A percentile compares a stretch with the other conserved stretches of the same genome.
phyloP scores from a whole-genome alignment of 2,888 invertebrate species.

The Lithosia quadra region DNA sequence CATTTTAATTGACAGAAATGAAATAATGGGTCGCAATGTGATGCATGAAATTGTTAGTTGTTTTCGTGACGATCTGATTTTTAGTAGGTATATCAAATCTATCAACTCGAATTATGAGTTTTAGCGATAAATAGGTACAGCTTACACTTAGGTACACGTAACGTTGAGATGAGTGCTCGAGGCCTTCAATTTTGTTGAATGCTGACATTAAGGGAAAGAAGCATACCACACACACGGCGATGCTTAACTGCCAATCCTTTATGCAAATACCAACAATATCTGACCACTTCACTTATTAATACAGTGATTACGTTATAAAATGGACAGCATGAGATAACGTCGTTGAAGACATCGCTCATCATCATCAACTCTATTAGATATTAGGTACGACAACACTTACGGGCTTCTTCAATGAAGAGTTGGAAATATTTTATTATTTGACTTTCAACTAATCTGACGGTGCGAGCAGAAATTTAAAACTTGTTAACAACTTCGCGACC shows the following conservation, averaged over 20 bases:
- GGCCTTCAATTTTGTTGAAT: constrained; percentile 68
- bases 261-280: constrained; percentile 77
- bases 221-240: constrained; percentile 71
- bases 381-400: constrained; percentile 38
- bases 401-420: constrained; percentile 44
- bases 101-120: constrained; percentile 43
- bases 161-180: constrained; percentile 55
- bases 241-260: constrained; percentile 70
- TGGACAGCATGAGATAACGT: constrained; percentile 48
- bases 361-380: constrained; percentile 36
- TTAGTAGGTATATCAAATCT: background rate
- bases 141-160: constrained; percentile 43
- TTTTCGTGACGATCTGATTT: constrained; percentile 8
- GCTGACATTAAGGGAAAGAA: constrained; percentile 59
- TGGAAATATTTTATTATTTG: constrained; percentile 39
- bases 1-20: constrained; percentile 34
- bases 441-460: constrained; percentile 47
- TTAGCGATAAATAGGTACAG: constrained; percentile 41
- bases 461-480: constrained; percentile 56
- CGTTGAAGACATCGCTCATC: constrained; percentile 29
- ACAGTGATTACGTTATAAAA: constrained; percentile 63
- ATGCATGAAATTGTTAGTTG: constrained; percentile 1
- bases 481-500: constrained; percentile 74
- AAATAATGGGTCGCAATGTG: background rate
- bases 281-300: constrained; percentile 62